Conservation (phyloP, 2,888 invertebrate genomes). For the Dichetophora obliterata region DNA sequence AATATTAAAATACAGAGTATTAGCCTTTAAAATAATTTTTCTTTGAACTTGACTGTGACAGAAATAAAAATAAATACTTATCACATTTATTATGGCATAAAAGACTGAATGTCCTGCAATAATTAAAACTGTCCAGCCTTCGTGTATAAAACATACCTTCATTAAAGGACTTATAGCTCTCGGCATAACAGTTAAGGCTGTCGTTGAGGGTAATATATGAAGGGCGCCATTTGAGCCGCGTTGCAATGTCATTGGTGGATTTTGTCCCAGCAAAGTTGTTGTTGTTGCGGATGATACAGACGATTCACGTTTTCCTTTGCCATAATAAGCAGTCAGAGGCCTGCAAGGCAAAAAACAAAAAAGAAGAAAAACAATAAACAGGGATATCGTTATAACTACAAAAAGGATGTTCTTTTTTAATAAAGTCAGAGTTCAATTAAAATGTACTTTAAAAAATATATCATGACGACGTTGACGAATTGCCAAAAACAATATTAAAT, state of each 20-base stretch:
- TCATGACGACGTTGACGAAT: no score
- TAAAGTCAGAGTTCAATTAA: no score
- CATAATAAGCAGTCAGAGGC: conserved; percentile 76
- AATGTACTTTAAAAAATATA: no score
- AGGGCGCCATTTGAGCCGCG: conserved; percentile 68
- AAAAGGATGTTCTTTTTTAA: not conserved
- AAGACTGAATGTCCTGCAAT: no score
- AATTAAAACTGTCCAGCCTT: conserved; percentile 25
- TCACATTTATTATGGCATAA: no score
- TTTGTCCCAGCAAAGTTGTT: conserved; percentile 77
- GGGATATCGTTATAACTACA: not conserved
- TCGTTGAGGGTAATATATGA: conserved; percentile 62
- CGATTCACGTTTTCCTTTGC: conserved; percentile 79
- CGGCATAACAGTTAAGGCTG: conserved; percentile 58
- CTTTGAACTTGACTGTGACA: no score
- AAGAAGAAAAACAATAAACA: not conserved
- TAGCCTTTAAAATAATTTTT: no score
- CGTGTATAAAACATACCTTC: conserved; percentile 60
- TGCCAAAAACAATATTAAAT: no score
- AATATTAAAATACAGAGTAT: no score
- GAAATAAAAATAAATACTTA: no score
- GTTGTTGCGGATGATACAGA: conserved; percentile 85
- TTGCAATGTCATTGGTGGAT: conserved; percentile 61
- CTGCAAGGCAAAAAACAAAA: conserved; percentile 68
- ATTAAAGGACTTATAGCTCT: conserved; percentile 68